A percentile compares a stretch with the other conserved stretches of the same genome.
Evolutionary conservation across 2,797 vertebrate species (phyloP).

Genomic region (Nyctibius grandis): DNA sequence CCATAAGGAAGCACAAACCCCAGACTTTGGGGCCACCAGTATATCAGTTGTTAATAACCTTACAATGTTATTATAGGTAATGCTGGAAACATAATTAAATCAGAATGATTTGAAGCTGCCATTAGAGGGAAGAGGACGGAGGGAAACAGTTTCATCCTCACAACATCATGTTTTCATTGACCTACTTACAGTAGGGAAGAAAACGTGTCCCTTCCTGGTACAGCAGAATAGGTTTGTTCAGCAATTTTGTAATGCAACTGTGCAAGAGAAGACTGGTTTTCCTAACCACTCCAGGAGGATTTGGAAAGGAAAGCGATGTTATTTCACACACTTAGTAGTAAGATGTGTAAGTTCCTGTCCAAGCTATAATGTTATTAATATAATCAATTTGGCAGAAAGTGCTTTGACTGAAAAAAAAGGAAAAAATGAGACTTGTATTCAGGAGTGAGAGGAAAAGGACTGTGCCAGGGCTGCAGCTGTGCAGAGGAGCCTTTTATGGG

Average conservation of each 20-base stretch:
- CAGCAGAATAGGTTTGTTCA: conserved; percentile 46
- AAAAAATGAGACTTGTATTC: neutral
- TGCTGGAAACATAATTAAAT: conserved; percentile 31
- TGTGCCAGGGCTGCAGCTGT: neutral
- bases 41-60: conserved; percentile 21
- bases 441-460: neutral
- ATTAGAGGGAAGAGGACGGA: neutral
- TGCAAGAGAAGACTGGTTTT: neutral
- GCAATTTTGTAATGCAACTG: conserved; percentile 9
- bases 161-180: conserved; percentile 56
- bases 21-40: neutral
- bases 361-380: neutral
- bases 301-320: neutral
- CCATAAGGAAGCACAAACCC: neutral
- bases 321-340: neutral
- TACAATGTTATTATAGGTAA: neutral
- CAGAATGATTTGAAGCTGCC: conserved; percentile 17
- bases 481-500: neutral
- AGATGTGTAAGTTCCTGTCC: neutral
- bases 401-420: neutral
- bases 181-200: conserved; percentile 47
- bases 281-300: neutral
- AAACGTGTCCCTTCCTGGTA: conserved; percentile 19
- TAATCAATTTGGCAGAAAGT: neutral
- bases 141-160: conserved; percentile 24